Percentiles rank a stretch among this genome's conserved stretches.
Evolutionary conservation across 2,888 invertebrate species (phyloP).

Genomic region (Tachina fera): DNA sequence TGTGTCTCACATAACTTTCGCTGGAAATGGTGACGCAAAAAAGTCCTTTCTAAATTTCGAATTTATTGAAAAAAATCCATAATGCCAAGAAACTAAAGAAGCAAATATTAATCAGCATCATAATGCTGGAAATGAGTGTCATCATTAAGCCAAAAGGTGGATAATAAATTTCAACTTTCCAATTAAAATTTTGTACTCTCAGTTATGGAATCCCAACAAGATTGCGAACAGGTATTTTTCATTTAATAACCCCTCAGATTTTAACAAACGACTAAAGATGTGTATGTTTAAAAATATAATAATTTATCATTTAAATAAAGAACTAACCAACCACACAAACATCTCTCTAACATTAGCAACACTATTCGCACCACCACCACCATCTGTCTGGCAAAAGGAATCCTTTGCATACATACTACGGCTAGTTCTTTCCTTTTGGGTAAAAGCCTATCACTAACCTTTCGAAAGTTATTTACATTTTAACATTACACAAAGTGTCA

Average conservation of each 20-base stretch:
- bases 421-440: constrained; percentile 59
- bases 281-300: constrained; percentile 40
- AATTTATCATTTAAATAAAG: constrained; percentile 58
- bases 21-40: neutral
- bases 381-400: constrained; percentile 57
- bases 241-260: constrained; percentile 60
- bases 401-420: constrained; percentile 8
- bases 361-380: constrained; percentile 14
- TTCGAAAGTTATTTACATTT: constrained; percentile 72
- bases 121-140: neutral
- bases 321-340: constrained; percentile 1
- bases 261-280: constrained; percentile 49
- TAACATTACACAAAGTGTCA: constrained; percentile 70
- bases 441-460: constrained; percentile 72
- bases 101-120: constrained; percentile 9
- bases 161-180: constrained; percentile 55
- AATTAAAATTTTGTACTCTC: constrained; percentile 51
- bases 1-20: too few relatives aligned
- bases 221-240: constrained; percentile 57
- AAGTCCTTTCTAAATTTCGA: neutral
- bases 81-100: neutral
- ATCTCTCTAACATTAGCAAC: neutral
- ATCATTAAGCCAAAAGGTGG: constrained; percentile 34
- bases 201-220: constrained; percentile 48
- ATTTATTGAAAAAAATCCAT: neutral